Conservation (phyloP, 2,113 vertebrate species). For the Corythaeola cristata region DNA sequence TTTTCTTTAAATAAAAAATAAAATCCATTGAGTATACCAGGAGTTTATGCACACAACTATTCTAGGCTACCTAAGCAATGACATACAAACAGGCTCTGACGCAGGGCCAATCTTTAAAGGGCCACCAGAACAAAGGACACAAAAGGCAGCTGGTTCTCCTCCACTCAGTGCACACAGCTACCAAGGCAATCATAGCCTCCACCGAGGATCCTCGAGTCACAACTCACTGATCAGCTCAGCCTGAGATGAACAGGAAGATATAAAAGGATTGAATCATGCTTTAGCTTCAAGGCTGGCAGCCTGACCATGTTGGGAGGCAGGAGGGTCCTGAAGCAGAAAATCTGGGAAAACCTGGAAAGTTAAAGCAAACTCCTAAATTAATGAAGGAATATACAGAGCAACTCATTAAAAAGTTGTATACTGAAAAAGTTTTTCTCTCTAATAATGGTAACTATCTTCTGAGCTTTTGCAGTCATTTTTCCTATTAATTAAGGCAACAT, state of each 20-base stretch:
- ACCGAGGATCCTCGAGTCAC: neutral
- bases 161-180: neutral
- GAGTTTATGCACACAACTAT: neutral
- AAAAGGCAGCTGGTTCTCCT: neutral
- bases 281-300: neutral
- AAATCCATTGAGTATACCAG: neutral
- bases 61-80: neutral
- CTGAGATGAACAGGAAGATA: neutral
- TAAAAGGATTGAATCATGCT: neutral
- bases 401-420: neutral
- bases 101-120: neutral
- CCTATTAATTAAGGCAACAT: neutral
- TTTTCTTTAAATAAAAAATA: neutral
- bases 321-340: fast-evolving
- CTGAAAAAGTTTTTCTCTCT: neutral
- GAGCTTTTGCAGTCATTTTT: neutral
- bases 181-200: neutral
- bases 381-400: neutral
- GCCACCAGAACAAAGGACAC: neutral
- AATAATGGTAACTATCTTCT: neutral
- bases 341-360: neutral
- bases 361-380: neutral
- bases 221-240: neutral
- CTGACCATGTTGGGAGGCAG: neutral
- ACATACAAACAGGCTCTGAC: neutral